phyloP scores from a whole-genome alignment of 2,797 vertebrate genomes.

The Melanotaenia boesemani region DNA sequence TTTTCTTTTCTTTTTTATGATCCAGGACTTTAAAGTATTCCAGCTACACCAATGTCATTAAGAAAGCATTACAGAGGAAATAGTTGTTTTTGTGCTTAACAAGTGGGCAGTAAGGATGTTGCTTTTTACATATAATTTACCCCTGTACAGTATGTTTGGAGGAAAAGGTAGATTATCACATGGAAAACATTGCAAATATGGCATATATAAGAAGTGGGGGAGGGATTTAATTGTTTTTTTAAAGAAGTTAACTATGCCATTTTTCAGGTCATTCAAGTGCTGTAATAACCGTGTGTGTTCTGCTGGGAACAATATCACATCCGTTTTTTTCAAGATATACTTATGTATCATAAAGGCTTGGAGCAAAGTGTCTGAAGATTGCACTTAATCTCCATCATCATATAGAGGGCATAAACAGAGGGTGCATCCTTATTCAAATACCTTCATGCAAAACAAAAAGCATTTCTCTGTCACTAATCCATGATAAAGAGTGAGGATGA shows the following conservation, averaged over 20 bases:
- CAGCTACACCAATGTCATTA: slow-evolving; percentile 28
- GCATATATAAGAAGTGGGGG: slow-evolving; percentile 13
- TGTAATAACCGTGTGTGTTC: slow-evolving; percentile 29
- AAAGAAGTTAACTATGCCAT: slow-evolving; percentile 36
- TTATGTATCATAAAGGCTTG: slow-evolving; percentile 27
- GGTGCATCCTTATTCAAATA: background rate
- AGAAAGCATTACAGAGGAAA: slow-evolving; percentile 35
- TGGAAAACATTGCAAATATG: slow-evolving; percentile 39
- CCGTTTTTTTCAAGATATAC: slow-evolving; percentile 44
- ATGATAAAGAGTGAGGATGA: slow-evolving; percentile 19
- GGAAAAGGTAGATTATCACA: slow-evolving; percentile 15
- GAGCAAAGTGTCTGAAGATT: slow-evolving; percentile 23
- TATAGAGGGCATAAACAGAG: background rate
- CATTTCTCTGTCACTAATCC: slow-evolving; percentile 16
- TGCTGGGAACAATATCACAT: slow-evolving; percentile 42
- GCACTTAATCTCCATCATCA: slow-evolving; percentile 23
- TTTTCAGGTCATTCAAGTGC: slow-evolving; percentile 30
- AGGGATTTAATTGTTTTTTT: background rate
- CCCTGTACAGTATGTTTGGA: slow-evolving; percentile 11
- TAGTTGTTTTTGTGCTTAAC: slow-evolving; percentile 28
- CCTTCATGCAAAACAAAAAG: slow-evolving; percentile 2
- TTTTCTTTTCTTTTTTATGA: background rate
- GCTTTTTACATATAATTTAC: slow-evolving; percentile 49
- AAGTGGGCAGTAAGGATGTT: slow-evolving; percentile 29
- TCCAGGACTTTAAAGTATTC: slow-evolving; percentile 3